Conservation (phyloP, 2,797 vertebrate species). For the Sebastes nivosus region DNA sequence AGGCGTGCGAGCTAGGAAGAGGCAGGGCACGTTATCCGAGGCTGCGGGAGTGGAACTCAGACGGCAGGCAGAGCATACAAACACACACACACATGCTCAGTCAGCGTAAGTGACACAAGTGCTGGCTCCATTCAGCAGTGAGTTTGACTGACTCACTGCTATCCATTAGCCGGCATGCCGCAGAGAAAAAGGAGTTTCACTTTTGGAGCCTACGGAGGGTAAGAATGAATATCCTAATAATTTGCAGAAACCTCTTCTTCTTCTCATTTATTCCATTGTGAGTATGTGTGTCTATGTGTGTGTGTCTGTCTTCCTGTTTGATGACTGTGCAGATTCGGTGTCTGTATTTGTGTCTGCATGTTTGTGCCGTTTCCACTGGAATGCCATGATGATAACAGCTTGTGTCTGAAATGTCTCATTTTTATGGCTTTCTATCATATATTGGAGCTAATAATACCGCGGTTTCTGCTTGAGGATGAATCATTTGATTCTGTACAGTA, state of each 20-base stretch:
- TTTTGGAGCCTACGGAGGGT: conserved; percentile 89
- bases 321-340: conserved; percentile 67
- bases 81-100: conserved; percentile 67
- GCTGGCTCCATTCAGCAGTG: conserved; percentile 74
- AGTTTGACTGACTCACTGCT: conserved; percentile 68
- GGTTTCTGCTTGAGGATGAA: background rate
- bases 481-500: background rate
- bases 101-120: conserved; percentile 78
- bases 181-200: conserved; percentile 89
- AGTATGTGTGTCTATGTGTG: background rate
- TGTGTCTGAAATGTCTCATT: background rate
- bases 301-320: conserved; percentile 47
- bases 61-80: conserved; percentile 56
- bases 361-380: conserved; percentile 22
- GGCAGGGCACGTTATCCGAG: conserved; percentile 62
- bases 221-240: conserved; percentile 65
- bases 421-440: background rate
- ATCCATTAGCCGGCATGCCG: conserved; percentile 79
- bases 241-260: conserved; percentile 19
- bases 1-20: conserved; percentile 68
- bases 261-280: conserved; percentile 1
- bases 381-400: conserved; percentile 13
- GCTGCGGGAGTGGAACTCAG: conserved; percentile 69
- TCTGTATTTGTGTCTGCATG: conserved; percentile 38
- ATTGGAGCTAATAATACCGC: background rate